These are phyloP conservation scores for Solen grandis DNA, from an alignment of 1,140 invertebrate species.

Conservation along the genomic window DNA sequence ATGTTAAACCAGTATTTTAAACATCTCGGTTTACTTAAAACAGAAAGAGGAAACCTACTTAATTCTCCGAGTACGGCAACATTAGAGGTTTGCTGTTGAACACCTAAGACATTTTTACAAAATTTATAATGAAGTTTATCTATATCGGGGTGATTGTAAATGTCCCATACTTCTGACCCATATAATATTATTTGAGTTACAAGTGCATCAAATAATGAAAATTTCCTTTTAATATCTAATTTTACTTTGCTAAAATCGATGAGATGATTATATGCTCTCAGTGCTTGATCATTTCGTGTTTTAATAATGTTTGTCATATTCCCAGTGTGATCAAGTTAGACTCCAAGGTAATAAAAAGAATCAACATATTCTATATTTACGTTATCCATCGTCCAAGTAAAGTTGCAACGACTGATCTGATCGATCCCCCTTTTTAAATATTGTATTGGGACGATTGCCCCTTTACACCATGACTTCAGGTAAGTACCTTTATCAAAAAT, in stretches of 20 bases:
- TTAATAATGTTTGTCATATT: no score
- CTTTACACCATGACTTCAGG: no score
- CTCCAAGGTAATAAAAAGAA: constrained; percentile 28
- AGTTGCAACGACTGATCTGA: no score
- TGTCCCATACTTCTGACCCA: no score
- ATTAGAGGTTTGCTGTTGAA: constrained; percentile 6
- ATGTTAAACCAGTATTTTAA: constrained; percentile 1
- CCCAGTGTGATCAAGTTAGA: constrained; percentile 45
- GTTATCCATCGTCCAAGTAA: no score
- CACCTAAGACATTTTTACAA: constrained; percentile 9
- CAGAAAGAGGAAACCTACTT: not conserved
- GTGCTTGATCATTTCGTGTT: no score
- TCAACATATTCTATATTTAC: constrained; percentile 18
- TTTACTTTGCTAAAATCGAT: not conserved
- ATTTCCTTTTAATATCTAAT: no score
- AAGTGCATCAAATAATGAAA: constrained; percentile 8
- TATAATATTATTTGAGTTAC: constrained; percentile 23
- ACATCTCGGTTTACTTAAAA: constrained; percentile 2
- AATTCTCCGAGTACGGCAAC: constrained; percentile 1
- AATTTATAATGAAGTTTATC: no score
- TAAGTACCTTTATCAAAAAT: no score
- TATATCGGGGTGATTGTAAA: no score
- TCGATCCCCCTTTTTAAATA: no score
- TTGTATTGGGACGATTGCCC: no score
- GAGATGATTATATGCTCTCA: constrained; percentile 2